Base-by-base conservation (phyloP, 53 echinoderm and acorn worm genomes). In the Echinarachnius parma region DNA sequence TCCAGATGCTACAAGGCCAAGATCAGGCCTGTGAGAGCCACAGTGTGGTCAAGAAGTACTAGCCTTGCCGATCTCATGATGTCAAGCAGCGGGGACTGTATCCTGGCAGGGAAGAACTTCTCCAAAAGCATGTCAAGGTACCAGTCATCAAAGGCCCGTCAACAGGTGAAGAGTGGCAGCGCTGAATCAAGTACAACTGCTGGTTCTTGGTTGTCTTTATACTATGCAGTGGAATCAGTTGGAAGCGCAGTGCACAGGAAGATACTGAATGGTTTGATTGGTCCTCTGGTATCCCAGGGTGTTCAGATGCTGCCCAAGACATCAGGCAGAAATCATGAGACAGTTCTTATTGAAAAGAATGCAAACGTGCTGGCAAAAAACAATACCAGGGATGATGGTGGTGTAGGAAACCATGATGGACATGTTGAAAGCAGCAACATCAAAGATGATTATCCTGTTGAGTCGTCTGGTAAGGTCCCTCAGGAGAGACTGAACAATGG, bases 241-340 rank as follows among this genome's bases (percentile, higher is more conserved):
- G 22, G 70, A 53, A 53, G 19, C 54, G 31, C 70, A 1, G 26
- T 72, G 0, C 74, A 72, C 7, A 72, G 28, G 74, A 72, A 72
- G 28, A 33, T 69, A 8, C 19, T 69, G 49, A 53, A 69, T 49
- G 53, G 69, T 4, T 27, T 72, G 8, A 26, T 72, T 28, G 56
- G 35, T 21, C 74, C 74, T 34, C 26, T 72, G 8, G 37, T 72
- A 9, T n/a, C 55, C 7, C 57, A 72, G 18, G 28, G 74, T 25
- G 14, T 34, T 42, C 74, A 54, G 23, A 19, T 45, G n/a, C 5
- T 56, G 21, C 57, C 74, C 7, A 72, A 36, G 28, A 15, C 39
- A 27, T 35, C 74, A 9, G 7, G 15, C 36, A 56, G 16, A 37
- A 28, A 56, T 8, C 55, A 36, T 37, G 36, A 39, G 45, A 54